Conservation (phyloP, 2,888 invertebrate genomes). For the Argyresthia albistria region DNA sequence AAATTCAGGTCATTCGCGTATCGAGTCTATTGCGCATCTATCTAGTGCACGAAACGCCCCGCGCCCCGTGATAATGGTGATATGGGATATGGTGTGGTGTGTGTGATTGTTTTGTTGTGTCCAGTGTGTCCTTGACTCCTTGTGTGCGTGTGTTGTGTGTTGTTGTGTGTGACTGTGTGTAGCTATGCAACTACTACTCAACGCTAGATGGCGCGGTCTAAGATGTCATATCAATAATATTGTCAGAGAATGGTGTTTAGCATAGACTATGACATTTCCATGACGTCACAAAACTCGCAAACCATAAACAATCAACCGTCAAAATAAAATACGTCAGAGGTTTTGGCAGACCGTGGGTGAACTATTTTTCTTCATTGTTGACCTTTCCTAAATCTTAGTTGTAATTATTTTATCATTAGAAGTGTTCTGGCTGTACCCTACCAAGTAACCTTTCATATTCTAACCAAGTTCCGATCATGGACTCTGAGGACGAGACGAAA, state of each 20-base stretch:
- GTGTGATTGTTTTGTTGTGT: too few species aligned
- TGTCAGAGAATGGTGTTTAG: background rate
- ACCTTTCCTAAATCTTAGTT: slow-evolving; percentile 74
- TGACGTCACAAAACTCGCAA: background rate
- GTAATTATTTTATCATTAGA: slow-evolving; percentile 69
- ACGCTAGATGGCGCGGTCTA: too few species aligned
- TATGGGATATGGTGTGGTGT: too few species aligned
- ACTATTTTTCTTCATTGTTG: slow-evolving; percentile 74
- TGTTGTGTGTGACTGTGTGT: too few species aligned
- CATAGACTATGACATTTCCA: slow-evolving; percentile 3
- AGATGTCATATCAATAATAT: too few species aligned
- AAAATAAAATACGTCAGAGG: slow-evolving; percentile 54
- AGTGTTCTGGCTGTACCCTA: slow-evolving; percentile 55
- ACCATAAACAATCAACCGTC: slow-evolving; percentile 4
- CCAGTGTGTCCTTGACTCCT: too few species aligned
- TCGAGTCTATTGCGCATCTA: too few species aligned
- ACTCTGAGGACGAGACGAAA: slow-evolving; percentile 94
- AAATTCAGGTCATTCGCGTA: too few species aligned
- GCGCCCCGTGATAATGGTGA: too few species aligned
- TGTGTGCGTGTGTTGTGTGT: too few species aligned
- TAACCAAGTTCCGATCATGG: slow-evolving; percentile 76
- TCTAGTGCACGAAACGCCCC: too few species aligned
- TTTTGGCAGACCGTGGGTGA: slow-evolving; percentile 73
- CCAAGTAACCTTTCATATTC: slow-evolving; percentile 52
- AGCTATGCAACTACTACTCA: too few species aligned